Evolutionary conservation across 2,888 invertebrate genomes (phyloP).

Genomic region (Catocala nupta): DNA sequence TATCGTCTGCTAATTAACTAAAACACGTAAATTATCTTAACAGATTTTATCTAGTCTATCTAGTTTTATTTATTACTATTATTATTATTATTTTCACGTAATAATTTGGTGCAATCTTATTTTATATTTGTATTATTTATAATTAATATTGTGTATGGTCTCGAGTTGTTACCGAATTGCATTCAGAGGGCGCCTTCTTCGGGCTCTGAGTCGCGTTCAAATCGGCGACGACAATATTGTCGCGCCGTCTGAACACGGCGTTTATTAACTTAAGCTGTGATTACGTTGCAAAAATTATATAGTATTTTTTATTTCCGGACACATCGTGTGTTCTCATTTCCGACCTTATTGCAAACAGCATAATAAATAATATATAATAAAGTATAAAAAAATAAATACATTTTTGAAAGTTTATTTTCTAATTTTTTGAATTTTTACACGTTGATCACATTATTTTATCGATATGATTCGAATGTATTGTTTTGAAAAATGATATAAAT

Average conservation of each 20-base stretch:
- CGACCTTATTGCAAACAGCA: slow-evolving; percentile 51
- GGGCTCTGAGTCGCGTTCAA: not conserved
- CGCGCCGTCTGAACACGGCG: slow-evolving; percentile 18
- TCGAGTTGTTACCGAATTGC: not conserved
- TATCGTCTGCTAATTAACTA: not conserved
- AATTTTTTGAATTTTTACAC: slow-evolving; percentile 65
- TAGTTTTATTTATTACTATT: not conserved
- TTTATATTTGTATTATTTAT: not conserved
- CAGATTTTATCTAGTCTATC: not conserved
- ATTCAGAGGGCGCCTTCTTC: not conserved
- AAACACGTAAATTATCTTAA: no score
- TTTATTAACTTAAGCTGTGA: slow-evolving; percentile 47
- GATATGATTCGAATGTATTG: slow-evolving; percentile 33
- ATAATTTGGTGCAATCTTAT: not conserved
- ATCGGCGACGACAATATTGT: not conserved
- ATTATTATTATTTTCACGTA: not conserved
- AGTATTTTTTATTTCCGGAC: slow-evolving; percentile 26
- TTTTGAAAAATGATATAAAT: slow-evolving; percentile 45
- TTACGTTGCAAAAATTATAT: slow-evolving; percentile 42
- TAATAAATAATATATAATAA: slow-evolving; percentile 36
- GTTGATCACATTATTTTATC: slow-evolving; percentile 51
- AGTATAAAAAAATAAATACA: slow-evolving; percentile 40
- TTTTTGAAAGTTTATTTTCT: slow-evolving; percentile 61
- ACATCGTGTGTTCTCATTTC: slow-evolving; percentile 49
- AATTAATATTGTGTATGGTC: not conserved